These are phyloP conservation scores for Chaetophractus vellerosus DNA, from an alignment of 2,797 vertebrate genomes.

Conservation along the genomic window DNA sequence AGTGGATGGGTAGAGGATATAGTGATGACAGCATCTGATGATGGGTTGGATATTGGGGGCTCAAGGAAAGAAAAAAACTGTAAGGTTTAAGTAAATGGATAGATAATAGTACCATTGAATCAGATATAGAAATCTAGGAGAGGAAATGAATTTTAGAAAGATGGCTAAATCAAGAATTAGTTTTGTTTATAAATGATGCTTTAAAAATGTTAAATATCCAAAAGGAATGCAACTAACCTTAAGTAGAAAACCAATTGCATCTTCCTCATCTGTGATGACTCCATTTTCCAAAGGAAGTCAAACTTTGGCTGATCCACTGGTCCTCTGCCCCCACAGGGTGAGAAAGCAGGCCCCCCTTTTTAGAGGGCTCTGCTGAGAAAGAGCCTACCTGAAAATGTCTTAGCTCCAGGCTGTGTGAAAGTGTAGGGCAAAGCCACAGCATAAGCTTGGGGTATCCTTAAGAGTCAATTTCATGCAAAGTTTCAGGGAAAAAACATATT, in stretches of 20 bases:
- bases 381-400: neutral
- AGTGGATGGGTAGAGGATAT: neutral
- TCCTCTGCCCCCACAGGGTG: no score
- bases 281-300: neutral
- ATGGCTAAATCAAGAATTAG: neutral
- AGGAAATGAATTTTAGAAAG: conserved; percentile 1
- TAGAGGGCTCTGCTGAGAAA: neutral
- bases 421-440: neutral
- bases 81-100: neutral
- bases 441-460: neutral
- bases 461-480: neutral
- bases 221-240: neutral
- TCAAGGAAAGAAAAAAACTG: neutral
- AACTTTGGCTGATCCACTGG: neutral
- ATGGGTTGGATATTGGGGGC: neutral
- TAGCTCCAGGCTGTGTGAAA: no score
- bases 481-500: neutral
- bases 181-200: neutral
- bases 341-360: neutral
- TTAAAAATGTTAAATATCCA: neutral
- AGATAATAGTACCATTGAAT: neutral
- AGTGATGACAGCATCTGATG: neutral
- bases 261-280: neutral
- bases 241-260: neutral
- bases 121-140: neutral